Conservation (phyloP, 2,797 vertebrate species). For the Aldrovandia affinis region DNA sequence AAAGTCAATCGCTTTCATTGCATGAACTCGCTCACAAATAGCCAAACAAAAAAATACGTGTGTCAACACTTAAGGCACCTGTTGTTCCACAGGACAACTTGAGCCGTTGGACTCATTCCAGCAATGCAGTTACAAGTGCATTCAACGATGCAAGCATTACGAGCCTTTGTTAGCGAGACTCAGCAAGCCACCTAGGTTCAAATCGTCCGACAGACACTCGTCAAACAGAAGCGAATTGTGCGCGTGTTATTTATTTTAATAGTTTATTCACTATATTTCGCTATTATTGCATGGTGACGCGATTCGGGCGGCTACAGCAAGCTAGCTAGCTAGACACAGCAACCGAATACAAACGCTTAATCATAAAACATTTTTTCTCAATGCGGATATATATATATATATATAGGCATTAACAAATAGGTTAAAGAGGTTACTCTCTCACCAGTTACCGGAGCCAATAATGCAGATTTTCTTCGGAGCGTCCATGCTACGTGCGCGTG, state of each 20-base stretch:
- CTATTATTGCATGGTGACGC: not conserved
- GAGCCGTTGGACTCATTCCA: not conserved
- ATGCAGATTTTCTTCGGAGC: slow-evolving; percentile 85
- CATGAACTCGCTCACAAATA: not conserved
- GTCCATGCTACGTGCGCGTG: slow-evolving; percentile 59
- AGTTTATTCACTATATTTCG: no score
- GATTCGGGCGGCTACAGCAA: not conserved
- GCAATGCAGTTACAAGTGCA: not conserved
- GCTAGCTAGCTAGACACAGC: not conserved
- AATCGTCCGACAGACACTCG: not conserved
- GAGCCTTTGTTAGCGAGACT: not conserved
- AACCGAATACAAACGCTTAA: not conserved
- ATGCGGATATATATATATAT: not conserved
- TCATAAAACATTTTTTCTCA: not conserved
- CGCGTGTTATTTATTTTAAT: no score
- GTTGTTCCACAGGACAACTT: not conserved
- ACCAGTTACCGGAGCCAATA: slow-evolving; percentile 95
- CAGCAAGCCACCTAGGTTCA: not conserved
- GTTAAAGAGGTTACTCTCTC: slow-evolving; percentile 54
- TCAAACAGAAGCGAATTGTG: not conserved
- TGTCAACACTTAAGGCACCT: not conserved
- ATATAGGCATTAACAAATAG: not conserved
- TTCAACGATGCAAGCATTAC: not conserved
- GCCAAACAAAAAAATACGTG: not conserved
- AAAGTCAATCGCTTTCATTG: not conserved